Evolutionary conservation across 2,888 invertebrate species (phyloP), one percentile per base, ranked within the genome.

Genomic region (Acleris cristana): DNA sequence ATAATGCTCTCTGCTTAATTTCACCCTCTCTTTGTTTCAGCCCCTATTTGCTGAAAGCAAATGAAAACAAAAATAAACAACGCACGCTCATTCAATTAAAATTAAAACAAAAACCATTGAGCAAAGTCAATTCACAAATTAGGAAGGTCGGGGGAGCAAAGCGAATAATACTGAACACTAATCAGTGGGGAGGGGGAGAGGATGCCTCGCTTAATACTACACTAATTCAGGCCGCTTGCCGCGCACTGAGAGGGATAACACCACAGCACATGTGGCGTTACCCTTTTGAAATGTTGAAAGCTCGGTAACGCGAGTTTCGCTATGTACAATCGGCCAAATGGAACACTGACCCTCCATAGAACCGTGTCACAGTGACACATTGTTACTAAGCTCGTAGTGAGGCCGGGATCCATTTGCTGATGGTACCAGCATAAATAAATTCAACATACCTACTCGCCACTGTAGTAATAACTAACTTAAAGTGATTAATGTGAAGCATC

Each of bases 31-130:
- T 54, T 54, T 55, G 48, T 55, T 40, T 12, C 10, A 40, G 21
- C 55, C 51, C 44, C 26, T 51, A 45, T 48, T 55, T 55, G 62
- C 55, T 48, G 16, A 55, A 55, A 55, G 44, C 34, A 63, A 63
- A 63, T 64, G 56, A 64, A 64, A 40, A 30, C 51, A 61, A 61
- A 61, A 61, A 52, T 26, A 58, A 58, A 56, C 44, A 18, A 53
- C 48, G 14, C 55, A 16, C 63, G 34, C 40, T 34, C 49, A 56
- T 64, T 56, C 40, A 64, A 49, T 64, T 56, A 64, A 49, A 56
- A 64, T 56, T 64, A 49, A 44, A 64, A 64, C 63, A 64, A 64
- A 64, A 56, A 40, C 59, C 44, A 56, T 51, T 40, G 19, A 60
- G 34, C 34, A 53, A 64, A 64, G 63, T 40, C 63, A 40, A 64